Evolutionary conservation across 64 coral and sea anemone genomes (phyloP), one percentile per base, ranked within the genome.

Genomic region (Hydrozoanthus tunicans): DNA sequence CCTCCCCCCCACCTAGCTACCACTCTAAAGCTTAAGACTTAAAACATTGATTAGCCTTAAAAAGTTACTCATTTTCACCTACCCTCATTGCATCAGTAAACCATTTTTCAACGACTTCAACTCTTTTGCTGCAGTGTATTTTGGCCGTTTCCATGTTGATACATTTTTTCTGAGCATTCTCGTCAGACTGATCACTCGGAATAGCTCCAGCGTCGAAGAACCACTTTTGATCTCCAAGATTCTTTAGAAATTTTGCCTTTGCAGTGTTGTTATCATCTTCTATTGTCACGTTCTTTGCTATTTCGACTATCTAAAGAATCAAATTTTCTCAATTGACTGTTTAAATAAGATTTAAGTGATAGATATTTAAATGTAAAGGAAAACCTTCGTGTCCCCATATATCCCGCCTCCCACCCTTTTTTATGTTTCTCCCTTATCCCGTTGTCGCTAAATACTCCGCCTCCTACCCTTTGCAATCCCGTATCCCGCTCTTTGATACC

Each of bases 61-160:
- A 43, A 43, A 0, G 0, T 66, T 13, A 15, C 17, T 66, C 9
- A 66, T n/a, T 55, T 4, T 60, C 9, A 90, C 14, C 73, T 91
- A 94, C 93, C 93, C 13, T 52, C 7, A 26, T 58, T 20, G 93
- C 80, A 70, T 94, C 93, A 53, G 68, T 55, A n/a, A 94, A 85
- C 93, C 93, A 94, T 77, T 64, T 90, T 12, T 94, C 32, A 80
- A 94, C 77, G 23, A 88, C 79, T 53, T 70, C 88, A 79, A 88
- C 83, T 10, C 93, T 71, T 70, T 78, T 90, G 9, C 79, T 79
- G 75, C 93, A 94, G 71, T 85, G 83, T 79, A 85, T 80, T 82
- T 71, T 69, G 12, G 93, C 93, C 32, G 52, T 89, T 67, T 94
- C 43, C 7, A 85, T 58, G 52, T 59, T 76, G 6, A 80, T 94